These are phyloP conservation scores for Charadrius vociferus DNA, from an alignment of 2,113 vertebrate genomes.

Conservation along the genomic window DNA sequence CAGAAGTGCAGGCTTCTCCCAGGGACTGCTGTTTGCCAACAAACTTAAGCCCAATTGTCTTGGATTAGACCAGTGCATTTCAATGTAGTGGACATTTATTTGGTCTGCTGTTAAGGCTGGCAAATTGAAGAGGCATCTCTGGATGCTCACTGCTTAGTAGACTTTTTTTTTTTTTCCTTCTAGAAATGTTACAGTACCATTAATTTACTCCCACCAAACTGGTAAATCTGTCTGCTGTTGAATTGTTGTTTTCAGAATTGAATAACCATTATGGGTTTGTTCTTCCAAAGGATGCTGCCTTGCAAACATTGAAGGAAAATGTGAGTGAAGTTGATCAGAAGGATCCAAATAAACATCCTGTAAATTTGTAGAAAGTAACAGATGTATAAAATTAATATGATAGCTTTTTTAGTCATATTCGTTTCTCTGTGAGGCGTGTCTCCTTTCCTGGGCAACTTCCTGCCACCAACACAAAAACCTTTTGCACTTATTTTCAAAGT, in stretches of 20 bases:
- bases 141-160: neutral
- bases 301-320: neutral
- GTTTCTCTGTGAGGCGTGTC: conserved; percentile 26
- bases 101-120: neutral
- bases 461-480: neutral
- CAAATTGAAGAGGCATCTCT: neutral
- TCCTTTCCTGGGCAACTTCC: conserved; percentile 49
- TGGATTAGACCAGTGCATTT: neutral
- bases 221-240: neutral
- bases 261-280: neutral
- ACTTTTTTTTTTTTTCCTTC: neutral
- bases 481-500: neutral
- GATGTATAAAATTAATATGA: neutral
- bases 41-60: neutral
- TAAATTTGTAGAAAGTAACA: neutral
- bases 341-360: neutral
- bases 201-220: neutral
- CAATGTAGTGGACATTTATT: neutral
- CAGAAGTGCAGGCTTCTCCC: neutral
- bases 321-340: neutral
- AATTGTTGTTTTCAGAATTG: neutral
- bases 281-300: neutral
- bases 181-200: neutral
- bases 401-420: neutral
- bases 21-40: neutral